phyloP scores from a whole-genome alignment of 1,140 invertebrate genomes.

The Panulirus ornatus region DNA sequence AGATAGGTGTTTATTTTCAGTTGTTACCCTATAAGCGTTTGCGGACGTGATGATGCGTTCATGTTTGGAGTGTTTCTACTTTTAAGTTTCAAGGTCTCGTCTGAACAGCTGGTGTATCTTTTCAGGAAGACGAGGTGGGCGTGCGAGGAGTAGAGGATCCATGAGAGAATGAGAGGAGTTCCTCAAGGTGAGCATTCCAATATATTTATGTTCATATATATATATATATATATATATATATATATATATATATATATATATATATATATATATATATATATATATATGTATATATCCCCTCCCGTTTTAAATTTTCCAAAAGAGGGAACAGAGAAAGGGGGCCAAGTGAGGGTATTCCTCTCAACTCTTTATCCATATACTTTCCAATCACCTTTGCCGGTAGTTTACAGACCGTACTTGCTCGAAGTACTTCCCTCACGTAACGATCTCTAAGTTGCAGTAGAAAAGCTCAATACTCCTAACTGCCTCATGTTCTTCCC shows the following conservation, averaged over 20 bases:
- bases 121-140: too few species aligned
- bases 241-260: slow-evolving; percentile 36
- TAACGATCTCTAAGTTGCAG: neutral
- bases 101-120: too few species aligned
- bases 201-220: neutral
- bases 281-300: too few species aligned
- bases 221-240: slow-evolving; percentile 37
- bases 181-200: neutral
- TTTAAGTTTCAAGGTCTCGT: too few species aligned
- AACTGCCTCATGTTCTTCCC: neutral
- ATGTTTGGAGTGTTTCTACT: too few species aligned
- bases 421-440: neutral
- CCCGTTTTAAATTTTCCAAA: too few species aligned
- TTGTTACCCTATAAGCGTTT: too few species aligned
- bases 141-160: too few species aligned
- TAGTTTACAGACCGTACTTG: neutral
- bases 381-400: neutral
- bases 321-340: too few species aligned
- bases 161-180: too few species aligned
- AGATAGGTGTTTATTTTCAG: too few species aligned
- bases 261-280: slow-evolving; percentile 14
- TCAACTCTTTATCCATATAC: neutral
- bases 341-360: neutral
- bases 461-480: neutral
- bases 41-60: too few species aligned